These are phyloP conservation scores for Scytalopus superciliaris DNA, from an alignment of 2,113 vertebrate genomes.

Conservation along the genomic window DNA sequence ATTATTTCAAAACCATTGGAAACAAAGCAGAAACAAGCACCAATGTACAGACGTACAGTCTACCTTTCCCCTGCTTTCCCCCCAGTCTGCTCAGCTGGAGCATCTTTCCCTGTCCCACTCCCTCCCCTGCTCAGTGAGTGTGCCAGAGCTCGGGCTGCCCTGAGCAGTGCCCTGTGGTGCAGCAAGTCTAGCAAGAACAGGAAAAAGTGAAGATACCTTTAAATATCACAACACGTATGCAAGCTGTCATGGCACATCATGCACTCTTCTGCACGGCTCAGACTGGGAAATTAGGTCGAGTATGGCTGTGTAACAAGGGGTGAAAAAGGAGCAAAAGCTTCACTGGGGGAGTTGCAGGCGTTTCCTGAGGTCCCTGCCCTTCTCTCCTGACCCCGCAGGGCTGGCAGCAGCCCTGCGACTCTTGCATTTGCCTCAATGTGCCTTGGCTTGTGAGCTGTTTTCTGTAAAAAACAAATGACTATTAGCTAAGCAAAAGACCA, in stretches of 20 bases:
- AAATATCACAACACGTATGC: background rate
- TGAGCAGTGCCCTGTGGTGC: background rate
- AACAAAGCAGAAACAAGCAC: background rate
- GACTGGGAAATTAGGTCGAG: slow-evolving; percentile 13
- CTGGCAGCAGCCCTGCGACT: background rate
- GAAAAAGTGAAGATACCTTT: background rate
- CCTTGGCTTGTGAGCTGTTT: background rate
- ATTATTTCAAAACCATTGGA: background rate
- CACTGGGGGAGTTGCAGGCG: background rate
- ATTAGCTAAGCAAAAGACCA: background rate
- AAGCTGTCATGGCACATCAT: slow-evolving; percentile 2
- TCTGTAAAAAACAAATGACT: background rate
- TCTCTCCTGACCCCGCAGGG: background rate
- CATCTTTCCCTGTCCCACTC: background rate
- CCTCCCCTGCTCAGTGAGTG: background rate
- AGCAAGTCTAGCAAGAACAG: background rate
- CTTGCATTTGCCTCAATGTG: background rate
- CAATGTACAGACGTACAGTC: background rate
- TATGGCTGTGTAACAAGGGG: background rate
- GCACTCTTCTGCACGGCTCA: background rate
- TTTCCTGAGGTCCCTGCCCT: background rate
- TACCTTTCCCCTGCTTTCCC: background rate
- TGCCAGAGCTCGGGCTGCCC: background rate
- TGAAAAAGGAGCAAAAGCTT: background rate
- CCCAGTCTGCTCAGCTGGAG: background rate